Conservation (phyloP, 2,797 vertebrate species). For the Falco columbarius region DNA sequence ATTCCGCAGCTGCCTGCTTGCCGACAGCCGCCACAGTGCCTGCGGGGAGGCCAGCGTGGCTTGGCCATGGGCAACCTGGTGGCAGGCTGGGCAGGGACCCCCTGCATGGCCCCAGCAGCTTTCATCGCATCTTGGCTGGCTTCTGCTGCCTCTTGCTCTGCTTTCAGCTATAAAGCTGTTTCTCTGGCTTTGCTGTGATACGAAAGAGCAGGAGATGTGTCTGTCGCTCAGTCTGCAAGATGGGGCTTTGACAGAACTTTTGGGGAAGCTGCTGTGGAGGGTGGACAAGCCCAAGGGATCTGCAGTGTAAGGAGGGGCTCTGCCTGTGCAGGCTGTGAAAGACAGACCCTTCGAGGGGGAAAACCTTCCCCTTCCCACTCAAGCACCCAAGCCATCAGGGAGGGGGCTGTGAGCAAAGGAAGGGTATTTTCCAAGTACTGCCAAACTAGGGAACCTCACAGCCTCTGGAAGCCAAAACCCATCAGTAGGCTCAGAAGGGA, state of each 20-base stretch:
- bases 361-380: not conserved
- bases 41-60: accelerated
- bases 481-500: not conserved
- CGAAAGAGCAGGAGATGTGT: not conserved
- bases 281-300: not conserved
- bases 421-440: not conserved
- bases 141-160: accelerated
- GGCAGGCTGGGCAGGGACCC: too few species aligned
- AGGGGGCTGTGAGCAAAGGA: not conserved
- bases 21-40: accelerated
- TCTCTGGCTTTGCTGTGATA: not conserved
- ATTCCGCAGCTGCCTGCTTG: not conserved
- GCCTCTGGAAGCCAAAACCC: not conserved
- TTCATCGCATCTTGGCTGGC: not conserved
- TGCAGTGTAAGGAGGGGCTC: not conserved
- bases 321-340: not conserved
- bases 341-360: too few species aligned
- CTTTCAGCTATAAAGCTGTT: not conserved
- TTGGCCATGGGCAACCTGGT: accelerated
- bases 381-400: not conserved
- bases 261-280: not conserved
- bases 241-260: not conserved
- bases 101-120: not conserved
- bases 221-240: not conserved
- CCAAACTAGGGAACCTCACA: not conserved